Percentiles rank a stretch among this genome's conserved stretches.
Conservation (phyloP, 2,113 vertebrate genomes). For the Plotosus lineatus region DNA sequence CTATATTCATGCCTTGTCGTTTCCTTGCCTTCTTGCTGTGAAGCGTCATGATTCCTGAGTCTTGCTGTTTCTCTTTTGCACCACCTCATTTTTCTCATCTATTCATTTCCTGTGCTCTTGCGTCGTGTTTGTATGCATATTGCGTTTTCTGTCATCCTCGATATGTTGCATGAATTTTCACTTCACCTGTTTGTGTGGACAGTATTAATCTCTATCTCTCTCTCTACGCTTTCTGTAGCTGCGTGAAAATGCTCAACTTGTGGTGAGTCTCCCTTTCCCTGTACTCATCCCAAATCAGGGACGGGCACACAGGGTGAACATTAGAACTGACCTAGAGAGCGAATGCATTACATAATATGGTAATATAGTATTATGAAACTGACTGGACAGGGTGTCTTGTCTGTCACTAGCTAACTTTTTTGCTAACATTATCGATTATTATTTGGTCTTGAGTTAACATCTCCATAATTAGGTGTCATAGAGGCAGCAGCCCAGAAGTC, state of each 20-base stretch:
- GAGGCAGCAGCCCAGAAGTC: not conserved
- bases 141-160: conserved; percentile 50
- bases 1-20: not conserved
- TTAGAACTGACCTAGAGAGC: conserved; percentile 41
- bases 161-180: conserved; percentile 73
- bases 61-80: conserved; percentile 10
- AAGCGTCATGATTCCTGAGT: not conserved
- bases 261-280: conserved; percentile 98
- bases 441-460: not conserved
- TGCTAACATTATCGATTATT: not conserved
- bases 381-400: not conserved
- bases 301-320: conserved; percentile 80
- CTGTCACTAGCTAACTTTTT: not conserved
- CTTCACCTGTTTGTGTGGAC: conserved; percentile 77
- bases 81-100: conserved; percentile 13
- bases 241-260: conserved; percentile 99
- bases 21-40: conserved; percentile 7
- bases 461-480: not conserved
- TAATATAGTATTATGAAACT: not conserved
- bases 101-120: conserved; percentile 1
- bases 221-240: conserved; percentile 93
- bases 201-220: conserved; percentile 86
- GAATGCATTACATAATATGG: not conserved
- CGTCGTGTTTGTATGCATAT: conserved; percentile 35
- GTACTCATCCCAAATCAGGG: conserved; percentile 83